These are phyloP conservation scores for Fragariocoptes setiger DNA, from an alignment of 1,140 invertebrate genomes.

Conservation along the genomic window DNA sequence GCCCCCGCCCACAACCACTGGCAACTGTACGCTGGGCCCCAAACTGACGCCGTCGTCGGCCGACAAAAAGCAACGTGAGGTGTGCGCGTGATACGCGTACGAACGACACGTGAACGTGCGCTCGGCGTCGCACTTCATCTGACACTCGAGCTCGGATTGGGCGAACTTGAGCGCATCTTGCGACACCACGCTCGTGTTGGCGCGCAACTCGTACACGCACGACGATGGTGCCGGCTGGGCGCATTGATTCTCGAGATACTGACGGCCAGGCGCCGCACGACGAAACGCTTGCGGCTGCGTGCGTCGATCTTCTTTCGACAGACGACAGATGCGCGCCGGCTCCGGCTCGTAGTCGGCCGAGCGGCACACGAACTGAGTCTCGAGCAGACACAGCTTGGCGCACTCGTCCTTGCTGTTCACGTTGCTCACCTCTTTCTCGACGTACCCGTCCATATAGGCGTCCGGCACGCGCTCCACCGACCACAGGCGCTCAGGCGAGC, in stretches of 20 bases:
- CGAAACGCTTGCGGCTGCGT: constrained; percentile 21
- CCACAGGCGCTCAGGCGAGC: constrained; percentile 20
- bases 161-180: constrained; percentile 22
- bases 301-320: constrained; percentile 20
- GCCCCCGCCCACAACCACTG: constrained; percentile 10
- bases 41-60: constrained; percentile 20
- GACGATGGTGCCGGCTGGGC: constrained; percentile 17
- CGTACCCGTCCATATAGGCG: constrained; percentile 19
- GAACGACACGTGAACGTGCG: constrained; percentile 16
- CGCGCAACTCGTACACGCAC: constrained; percentile 18
- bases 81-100: constrained; percentile 15
- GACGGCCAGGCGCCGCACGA: constrained; percentile 16
- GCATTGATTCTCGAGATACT: constrained; percentile 25
- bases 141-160: constrained; percentile 18
- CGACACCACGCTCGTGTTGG: constrained; percentile 18
- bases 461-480: constrained; percentile 21
- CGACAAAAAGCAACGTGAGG: constrained; percentile 20
- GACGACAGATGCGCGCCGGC: constrained; percentile 16
- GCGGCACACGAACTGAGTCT: constrained; percentile 19
- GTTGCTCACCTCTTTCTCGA: constrained; percentile 18
- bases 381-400: constrained; percentile 19
- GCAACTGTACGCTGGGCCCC: constrained; percentile 10
- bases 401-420: constrained; percentile 20
- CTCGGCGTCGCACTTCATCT: constrained; percentile 19
- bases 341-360: constrained; percentile 20